phyloP scores from a whole-genome alignment of 2,797 vertebrate genomes.

The Pseudomugil gertrudae region DNA sequence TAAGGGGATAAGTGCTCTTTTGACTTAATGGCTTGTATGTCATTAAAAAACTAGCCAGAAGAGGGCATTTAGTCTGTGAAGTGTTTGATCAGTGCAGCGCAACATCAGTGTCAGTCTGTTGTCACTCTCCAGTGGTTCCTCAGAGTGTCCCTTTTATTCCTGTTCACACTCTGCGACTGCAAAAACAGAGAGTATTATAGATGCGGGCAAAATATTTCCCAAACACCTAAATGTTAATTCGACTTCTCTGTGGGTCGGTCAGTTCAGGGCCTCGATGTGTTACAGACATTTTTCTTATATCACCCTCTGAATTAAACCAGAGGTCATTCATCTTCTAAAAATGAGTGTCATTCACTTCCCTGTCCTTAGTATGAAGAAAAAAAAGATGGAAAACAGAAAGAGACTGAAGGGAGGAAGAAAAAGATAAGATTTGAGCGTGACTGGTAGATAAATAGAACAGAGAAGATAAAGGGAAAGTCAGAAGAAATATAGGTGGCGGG shows the following conservation, averaged over 20 bases:
- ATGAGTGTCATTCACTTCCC: conserved; percentile 59
- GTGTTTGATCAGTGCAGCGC: conserved; percentile 65
- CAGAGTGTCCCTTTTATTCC: conserved; percentile 64
- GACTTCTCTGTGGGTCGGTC: conserved; percentile 55
- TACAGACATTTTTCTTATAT: conserved; percentile 4
- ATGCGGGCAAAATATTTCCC: conserved; percentile 56
- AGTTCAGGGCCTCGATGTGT: conserved; percentile 63
- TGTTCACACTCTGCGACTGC: conserved; percentile 13
- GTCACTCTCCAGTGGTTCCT: conserved; percentile 62
- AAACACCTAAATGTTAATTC: conserved; percentile 74
- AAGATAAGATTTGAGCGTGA: conserved; percentile 28
- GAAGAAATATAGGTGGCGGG: conserved; percentile 44
- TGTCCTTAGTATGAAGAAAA: conserved; percentile 67
- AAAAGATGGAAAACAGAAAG: conserved; percentile 21
- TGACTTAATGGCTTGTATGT: conserved; percentile 43
- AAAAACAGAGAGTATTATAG: conserved; percentile 18
- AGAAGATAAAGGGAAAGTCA: conserved; percentile 39
- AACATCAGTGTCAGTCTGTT: conserved; percentile 63
- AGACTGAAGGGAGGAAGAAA: conserved; percentile 29
- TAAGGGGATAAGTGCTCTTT: conserved; percentile 17
- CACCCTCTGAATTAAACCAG: conserved; percentile 44
- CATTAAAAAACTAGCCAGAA: conserved; percentile 59
- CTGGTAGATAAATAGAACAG: conserved; percentile 27
- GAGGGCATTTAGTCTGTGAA: conserved; percentile 63
- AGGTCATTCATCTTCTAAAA: conserved; percentile 71